Base-by-base conservation (phyloP, 2,113 vertebrate species). In the Mastomys coucha region DNA sequence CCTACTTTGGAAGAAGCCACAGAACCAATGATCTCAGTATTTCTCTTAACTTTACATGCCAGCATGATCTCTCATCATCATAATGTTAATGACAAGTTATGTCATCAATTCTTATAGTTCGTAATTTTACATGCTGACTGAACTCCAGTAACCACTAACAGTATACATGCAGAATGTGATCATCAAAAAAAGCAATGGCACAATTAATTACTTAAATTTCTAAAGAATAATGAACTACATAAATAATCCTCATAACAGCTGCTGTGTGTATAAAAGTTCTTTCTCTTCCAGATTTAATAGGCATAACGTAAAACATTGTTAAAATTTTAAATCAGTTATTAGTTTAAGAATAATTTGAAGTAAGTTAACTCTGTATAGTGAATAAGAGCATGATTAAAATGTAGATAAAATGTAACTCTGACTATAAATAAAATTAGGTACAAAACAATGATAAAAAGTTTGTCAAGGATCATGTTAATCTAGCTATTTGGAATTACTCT, bases 381-480 rank as follows among this genome's bases (percentile, higher is more conserved):
- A 87, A 19, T 36, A 92, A 88, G 11, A 42, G 26, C 5, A 86
- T 65, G 36, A 69, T 67, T 75, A 73, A 1, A 93, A 13, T 42
- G 33, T 6, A 84, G 39, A 95, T 28, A 97, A 17, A 84, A 89
- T 92, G 77, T 89, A 90, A 92, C 36, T 90, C 63, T 86, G 89
- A 96, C 31, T 72, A 6, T 77, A 94, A 33, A 88, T 89, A 39
- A 96, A 95, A 95, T 93, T 67, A 96, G 36, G 4, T 81, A 72
- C 33, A 72, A 39, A 95, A 93, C 24, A 69, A 84, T 91, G 33
- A 78, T 60, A 33, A 73, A 72, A 96, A 13, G 7, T 60, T 6
- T 7, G 67, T 33, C 31, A 58, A 77, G 39, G 49, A 77, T 76
- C 33, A 93, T 39, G 33, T 69, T 58, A 89, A 22, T 75, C 72